Evolutionary conservation across 1,140 invertebrate species (phyloP), one percentile per base, ranked within the genome.

Genomic region (Aphaenogaster ashmeadi): DNA sequence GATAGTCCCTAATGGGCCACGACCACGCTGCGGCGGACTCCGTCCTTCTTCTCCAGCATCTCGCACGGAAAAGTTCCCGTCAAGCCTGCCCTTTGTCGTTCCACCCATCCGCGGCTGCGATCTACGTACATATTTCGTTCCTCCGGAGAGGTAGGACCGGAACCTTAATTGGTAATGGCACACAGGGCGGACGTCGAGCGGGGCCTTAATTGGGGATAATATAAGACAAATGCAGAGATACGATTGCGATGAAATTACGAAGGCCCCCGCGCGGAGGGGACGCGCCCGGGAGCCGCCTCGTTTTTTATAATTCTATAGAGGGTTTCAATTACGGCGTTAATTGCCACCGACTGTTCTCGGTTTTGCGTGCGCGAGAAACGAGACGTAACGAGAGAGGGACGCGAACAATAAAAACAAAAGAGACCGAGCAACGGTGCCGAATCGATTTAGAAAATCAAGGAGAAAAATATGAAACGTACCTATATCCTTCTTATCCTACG

Each of bases 1-100:
- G 94, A 94, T 94, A 94, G 91, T 90, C 91, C 83, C 86, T 94
- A 94, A 94, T 94, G 93, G 94, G 84, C 91, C 90, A 89, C 88
- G 92, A 92, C 81, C 91, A 93, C 74, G 92, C 87, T 79, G 88
- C 62, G 27, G 33, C 89, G 81, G 78, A 66, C 71, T 58, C 52
- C 15, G 66, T 47, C 9, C 75, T 33, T 56, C 44, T 58, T 72
- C 58, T 27, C 69, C 6, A 15, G 15, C 44, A 3, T 69, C 47
- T 83, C 86, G 67, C 11, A 13, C 47, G 60, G 18, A 72, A 90
- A 90, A 90, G 60, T 54, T 86, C n/a, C 89, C 89, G 88, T 90
- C 80, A 90, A 84, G 86, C 62, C 18, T 90, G 64, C 85, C 80
- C 89, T 88, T 90, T 88, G 87, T 91, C 89, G 89, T 80, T 41